These are phyloP conservation scores for Syrista parreyssii DNA, from an alignment of 2,888 invertebrate species.

Conservation along the genomic window DNA sequence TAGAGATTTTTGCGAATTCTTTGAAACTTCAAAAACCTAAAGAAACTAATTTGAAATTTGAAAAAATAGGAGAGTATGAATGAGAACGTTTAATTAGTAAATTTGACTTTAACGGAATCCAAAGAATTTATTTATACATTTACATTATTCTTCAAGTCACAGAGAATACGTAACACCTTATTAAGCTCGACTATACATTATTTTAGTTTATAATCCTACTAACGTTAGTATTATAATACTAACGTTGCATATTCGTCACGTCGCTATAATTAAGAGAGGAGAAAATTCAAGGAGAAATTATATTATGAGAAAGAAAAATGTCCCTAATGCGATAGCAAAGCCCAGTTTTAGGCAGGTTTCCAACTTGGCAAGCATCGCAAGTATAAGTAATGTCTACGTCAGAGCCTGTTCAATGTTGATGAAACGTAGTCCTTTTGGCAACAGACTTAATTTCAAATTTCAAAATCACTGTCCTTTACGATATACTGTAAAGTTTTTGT, in stretches of 20 bases:
- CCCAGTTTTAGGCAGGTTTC: background rate
- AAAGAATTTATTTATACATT: background rate
- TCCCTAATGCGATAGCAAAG: background rate
- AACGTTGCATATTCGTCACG: background rate
- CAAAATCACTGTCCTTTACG: background rate
- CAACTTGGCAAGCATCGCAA: background rate
- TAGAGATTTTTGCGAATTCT: background rate
- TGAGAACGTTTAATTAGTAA: background rate
- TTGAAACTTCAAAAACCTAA: background rate
- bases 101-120: background rate
- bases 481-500: background rate
- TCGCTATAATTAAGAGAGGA: background rate
- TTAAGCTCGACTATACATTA: background rate
- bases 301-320: background rate
- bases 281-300: background rate
- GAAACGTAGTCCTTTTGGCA: background rate
- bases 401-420: background rate
- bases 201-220: background rate
- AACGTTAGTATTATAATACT: background rate
- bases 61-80: background rate
- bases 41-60: background rate
- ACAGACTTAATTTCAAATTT: background rate
- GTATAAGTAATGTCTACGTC: background rate
- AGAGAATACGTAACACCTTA: background rate
- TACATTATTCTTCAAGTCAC: background rate